A percentile compares a stretch with the other conserved stretches of the same genome.
phyloP scores from a whole-genome alignment of 2,113 vertebrate genomes.

The Lepus europaeus region DNA sequence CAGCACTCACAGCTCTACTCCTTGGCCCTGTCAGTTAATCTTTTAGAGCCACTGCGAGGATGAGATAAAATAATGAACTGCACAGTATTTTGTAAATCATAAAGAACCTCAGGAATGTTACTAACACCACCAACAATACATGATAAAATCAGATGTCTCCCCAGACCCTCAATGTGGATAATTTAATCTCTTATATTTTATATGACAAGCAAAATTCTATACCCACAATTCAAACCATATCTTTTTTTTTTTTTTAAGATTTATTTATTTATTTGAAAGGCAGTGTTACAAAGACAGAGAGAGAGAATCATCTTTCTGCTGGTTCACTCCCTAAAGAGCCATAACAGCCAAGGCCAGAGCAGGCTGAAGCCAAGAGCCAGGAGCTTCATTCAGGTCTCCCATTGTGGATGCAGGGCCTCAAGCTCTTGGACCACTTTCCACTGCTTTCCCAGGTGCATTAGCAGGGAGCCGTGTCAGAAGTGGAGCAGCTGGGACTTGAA shows the following conservation, averaged over 20 bases:
- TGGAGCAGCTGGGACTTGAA: too few relatives aligned
- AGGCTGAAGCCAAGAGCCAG: too few relatives aligned
- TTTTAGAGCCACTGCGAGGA: background rate
- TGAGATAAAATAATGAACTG: background rate
- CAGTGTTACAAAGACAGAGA: too few relatives aligned
- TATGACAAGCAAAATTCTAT: constrained; percentile 19
- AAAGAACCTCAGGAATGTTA: background rate
- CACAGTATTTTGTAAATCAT: constrained; percentile 25
- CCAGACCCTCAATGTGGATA: constrained; percentile 9
- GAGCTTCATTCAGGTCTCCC: too few relatives aligned
- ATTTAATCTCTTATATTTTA: background rate
- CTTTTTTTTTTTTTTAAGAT: background rate
- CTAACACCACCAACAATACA: background rate
- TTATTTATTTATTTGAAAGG: background rate
- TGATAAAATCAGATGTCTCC: constrained; percentile 3
- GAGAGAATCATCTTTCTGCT: too few relatives aligned
- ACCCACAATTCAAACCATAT: background rate
- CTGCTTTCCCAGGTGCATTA: too few relatives aligned
- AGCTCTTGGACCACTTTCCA: too few relatives aligned
- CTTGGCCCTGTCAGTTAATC: background rate
- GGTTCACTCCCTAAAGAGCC: too few relatives aligned
- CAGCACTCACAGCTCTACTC: background rate
- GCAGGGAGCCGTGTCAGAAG: too few relatives aligned
- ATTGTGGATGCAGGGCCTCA: too few relatives aligned
- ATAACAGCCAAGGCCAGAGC: too few relatives aligned